Conservation (phyloP, 2,888 invertebrate genomes). For the Protonemura montana region DNA sequence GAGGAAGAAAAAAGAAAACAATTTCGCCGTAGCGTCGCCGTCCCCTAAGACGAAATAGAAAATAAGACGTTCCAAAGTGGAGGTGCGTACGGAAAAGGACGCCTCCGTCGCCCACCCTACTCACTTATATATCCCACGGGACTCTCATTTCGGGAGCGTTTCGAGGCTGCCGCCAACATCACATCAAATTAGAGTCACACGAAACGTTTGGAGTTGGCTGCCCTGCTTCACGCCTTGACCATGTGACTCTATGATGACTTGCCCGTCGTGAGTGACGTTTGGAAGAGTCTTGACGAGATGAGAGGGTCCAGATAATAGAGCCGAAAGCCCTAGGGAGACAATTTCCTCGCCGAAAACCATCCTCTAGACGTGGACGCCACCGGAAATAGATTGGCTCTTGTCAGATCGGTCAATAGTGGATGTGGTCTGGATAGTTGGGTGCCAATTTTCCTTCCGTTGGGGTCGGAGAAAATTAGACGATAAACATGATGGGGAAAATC, state of each 20-base stretch:
- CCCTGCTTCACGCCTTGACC: background rate
- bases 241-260: background rate
- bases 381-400: background rate
- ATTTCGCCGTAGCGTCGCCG: background rate
- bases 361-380: background rate
- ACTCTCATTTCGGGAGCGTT: background rate
- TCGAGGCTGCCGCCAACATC: background rate
- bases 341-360: background rate
- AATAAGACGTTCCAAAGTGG: background rate
- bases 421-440: too few relatives aligned
- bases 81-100: background rate
- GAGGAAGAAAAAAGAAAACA: background rate
- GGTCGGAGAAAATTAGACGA: background rate
- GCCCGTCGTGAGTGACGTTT: background rate
- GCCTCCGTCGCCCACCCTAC: background rate
- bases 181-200: background rate
- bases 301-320: background rate
- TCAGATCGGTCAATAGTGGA: background rate
- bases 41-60: background rate
- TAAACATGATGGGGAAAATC: background rate
- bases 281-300: background rate
- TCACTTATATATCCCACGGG: background rate
- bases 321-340: background rate
- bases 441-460: background rate
- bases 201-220: too few relatives aligned